phyloP scores from a whole-genome alignment of 2,888 invertebrate genomes.

The Cantharis rufa region DNA sequence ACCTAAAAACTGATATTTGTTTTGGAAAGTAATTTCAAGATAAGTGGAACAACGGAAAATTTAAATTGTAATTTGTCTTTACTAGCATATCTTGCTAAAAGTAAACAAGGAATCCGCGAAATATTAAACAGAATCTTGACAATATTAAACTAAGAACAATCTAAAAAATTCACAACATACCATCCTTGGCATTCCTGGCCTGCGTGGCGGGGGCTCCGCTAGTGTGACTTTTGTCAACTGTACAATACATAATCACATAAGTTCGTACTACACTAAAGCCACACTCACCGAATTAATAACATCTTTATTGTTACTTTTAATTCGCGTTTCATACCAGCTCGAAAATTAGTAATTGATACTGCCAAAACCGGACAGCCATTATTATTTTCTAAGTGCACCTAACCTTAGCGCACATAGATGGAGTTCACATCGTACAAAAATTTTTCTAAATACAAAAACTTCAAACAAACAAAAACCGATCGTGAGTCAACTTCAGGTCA shows the following conservation, averaged over 20 bases:
- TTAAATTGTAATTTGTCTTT: not conserved
- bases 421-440: slow-evolving; percentile 37
- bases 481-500: not conserved
- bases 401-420: slow-evolving; percentile 46
- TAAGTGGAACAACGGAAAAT: not conserved
- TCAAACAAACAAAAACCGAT: not conserved
- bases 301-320: slow-evolving; percentile 53
- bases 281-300: slow-evolving; percentile 66
- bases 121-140: not conserved
- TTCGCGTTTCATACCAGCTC: slow-evolving; percentile 44
- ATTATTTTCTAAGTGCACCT: slow-evolving; percentile 48
- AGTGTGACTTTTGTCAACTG: slow-evolving; percentile 74
- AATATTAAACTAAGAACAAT: not conserved
- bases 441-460: not conserved
- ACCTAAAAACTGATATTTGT: slow-evolving; percentile 3
- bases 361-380: slow-evolving; percentile 54
- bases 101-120: not conserved
- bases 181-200: slow-evolving; percentile 75
- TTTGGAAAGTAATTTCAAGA: not conserved
- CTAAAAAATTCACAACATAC: slow-evolving; percentile 54
- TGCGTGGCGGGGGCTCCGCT: slow-evolving; percentile 74
- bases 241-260: slow-evolving; percentile 69
- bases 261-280: slow-evolving; percentile 50
- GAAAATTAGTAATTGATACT: slow-evolving; percentile 47
- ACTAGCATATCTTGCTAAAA: not conserved